Percentiles rank a stretch among this genome's conserved stretches.
These are phyloP conservation scores for Steinernema scapterisci DNA, from an alignment of 2,888 invertebrate genomes.

Conservation along the genomic window DNA sequence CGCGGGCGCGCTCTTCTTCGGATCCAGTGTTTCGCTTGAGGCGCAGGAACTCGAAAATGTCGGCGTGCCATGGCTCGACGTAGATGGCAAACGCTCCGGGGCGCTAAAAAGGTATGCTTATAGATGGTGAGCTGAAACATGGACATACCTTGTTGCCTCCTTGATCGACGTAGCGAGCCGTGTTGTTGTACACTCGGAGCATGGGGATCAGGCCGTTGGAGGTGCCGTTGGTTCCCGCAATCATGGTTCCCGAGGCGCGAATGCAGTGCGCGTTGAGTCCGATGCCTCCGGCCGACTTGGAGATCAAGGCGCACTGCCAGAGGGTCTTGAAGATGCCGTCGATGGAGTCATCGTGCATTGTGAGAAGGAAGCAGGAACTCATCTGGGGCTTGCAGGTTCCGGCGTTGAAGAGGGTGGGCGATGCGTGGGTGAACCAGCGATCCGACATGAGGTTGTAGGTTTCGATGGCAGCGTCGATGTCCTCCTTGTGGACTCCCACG, in stretches of 20 bases:
- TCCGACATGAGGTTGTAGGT: slow-evolving; percentile 94
- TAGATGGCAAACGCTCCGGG: slow-evolving; percentile 98
- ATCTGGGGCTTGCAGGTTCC: slow-evolving; percentile 88
- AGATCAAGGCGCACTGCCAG: slow-evolving; percentile 82
- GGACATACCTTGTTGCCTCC: slow-evolving; percentile 83
- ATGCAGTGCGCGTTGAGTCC: slow-evolving; percentile 95
- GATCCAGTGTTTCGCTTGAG: slow-evolving; percentile 87
- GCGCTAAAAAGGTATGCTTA: slow-evolving; percentile 70
- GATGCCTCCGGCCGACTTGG: slow-evolving; percentile 95
- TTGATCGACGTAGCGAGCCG: slow-evolving; percentile 94
- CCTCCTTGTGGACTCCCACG: slow-evolving; percentile 91
- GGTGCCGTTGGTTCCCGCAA: slow-evolving; percentile 89
- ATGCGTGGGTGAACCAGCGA: slow-evolving; percentile 94
- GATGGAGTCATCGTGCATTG: slow-evolving; percentile 85
- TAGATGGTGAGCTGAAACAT: not conserved
- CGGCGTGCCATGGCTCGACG: slow-evolving; percentile 98
- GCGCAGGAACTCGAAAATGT: slow-evolving; percentile 91
- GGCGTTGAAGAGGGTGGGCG: slow-evolving; percentile 93
- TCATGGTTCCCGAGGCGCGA: slow-evolving; percentile 85
- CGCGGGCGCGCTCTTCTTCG: slow-evolving; percentile 89
- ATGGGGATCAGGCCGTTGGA: slow-evolving; percentile 96
- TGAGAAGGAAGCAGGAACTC: slow-evolving; percentile 89
- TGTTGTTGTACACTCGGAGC: slow-evolving; percentile 91
- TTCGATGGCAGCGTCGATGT: slow-evolving; percentile 88
- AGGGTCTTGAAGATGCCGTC: slow-evolving; percentile 66